phyloP scores from a whole-genome alignment of 2,113 vertebrate genomes.

The Desmodus rotundus region DNA sequence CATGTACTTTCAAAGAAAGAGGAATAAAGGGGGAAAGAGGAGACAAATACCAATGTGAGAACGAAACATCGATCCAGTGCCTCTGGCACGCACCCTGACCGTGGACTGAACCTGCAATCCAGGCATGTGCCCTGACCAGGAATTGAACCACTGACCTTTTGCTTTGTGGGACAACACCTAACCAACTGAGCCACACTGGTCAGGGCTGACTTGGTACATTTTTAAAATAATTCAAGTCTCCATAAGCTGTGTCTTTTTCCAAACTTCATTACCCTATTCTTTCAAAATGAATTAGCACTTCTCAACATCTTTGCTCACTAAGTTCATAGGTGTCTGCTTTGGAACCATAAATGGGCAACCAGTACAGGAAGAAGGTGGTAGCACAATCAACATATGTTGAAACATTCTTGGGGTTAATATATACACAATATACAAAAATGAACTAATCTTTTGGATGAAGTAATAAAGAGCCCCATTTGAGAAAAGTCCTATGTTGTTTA shows the following conservation, averaged over 20 bases:
- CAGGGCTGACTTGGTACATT: not conserved
- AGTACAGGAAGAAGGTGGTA: not conserved
- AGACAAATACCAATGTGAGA: too few relatives aligned
- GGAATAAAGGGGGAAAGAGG: too few relatives aligned
- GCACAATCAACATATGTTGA: conserved; percentile 2
- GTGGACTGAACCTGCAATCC: too few relatives aligned
- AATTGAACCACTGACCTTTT: too few relatives aligned
- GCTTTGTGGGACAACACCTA: too few relatives aligned
- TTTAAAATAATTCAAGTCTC: not conserved
- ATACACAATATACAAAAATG: conserved; percentile 25
- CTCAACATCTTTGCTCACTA: conserved; percentile 28
- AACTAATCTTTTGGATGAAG: conserved; percentile 28
- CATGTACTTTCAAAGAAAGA: too few relatives aligned
- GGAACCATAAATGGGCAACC: conserved; percentile 39
- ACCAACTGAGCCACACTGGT: too few relatives aligned
- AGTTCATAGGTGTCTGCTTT: not conserved
- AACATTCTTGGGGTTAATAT: conserved; percentile 29
- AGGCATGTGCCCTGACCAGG: too few relatives aligned
- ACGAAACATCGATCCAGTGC: too few relatives aligned
- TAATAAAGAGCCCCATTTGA: not conserved
- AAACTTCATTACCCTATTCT: conserved; percentile 19
- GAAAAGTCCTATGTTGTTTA: not conserved
- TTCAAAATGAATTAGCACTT: conserved; percentile 44
- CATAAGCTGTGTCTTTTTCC: not conserved
- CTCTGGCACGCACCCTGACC: too few relatives aligned